Evolutionary conservation across 2,797 vertebrate genomes (phyloP).

Genomic region (Xiphophorus birchmanni): DNA sequence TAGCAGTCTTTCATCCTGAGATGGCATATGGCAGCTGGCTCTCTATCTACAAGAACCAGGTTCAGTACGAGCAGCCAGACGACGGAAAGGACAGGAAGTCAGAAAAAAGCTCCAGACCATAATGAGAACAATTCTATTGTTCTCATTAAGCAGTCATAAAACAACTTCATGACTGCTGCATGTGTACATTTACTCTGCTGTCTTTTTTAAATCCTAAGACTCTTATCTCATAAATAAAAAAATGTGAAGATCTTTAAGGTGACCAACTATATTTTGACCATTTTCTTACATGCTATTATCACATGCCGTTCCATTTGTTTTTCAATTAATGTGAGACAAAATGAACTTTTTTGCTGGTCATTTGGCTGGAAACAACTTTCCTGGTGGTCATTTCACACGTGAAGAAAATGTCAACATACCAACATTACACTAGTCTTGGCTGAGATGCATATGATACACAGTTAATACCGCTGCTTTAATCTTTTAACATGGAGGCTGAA

Average conservation of each 20-base stretch:
- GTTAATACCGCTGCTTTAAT: neutral
- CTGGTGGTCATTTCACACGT: neutral
- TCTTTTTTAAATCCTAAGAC: neutral
- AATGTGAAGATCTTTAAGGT: neutral
- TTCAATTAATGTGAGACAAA: neutral
- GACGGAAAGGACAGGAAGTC: neutral
- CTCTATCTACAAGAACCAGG: neutral
- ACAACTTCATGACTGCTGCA: neutral
- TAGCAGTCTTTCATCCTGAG: neutral
- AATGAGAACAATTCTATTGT: neutral
- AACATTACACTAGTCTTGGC: neutral
- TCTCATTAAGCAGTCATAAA: no score
- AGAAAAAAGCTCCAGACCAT: neutral
- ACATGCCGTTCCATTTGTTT: neutral
- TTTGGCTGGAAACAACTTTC: neutral
- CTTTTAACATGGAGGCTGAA: neutral
- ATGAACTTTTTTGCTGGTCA: neutral
- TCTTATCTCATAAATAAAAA: neutral
- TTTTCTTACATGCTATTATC: neutral
- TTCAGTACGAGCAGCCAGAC: neutral
- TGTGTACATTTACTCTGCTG: neutral
- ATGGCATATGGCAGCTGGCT: neutral
- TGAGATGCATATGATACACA: neutral
- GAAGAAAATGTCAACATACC: neutral
- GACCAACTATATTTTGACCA: neutral